phyloP scores from a whole-genome alignment of 2,113 vertebrate species.

The Eurystomus gularis region DNA sequence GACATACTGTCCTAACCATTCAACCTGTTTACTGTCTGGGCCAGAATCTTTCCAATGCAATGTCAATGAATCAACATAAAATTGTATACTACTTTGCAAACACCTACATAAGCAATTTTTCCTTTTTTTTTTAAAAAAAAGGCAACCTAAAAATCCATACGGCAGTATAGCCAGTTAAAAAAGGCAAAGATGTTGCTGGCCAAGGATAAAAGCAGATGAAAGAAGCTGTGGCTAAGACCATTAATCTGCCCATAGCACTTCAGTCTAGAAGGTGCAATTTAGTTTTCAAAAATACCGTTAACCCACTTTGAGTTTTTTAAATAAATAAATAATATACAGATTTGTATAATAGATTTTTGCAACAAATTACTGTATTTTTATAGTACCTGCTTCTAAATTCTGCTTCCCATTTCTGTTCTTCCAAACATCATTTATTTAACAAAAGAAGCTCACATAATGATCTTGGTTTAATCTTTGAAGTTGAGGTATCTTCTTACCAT shows the following conservation, averaged over 20 bases:
- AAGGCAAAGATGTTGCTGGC: not conserved
- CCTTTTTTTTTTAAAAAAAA: not conserved
- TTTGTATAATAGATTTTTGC: not conserved
- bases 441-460: constrained; percentile 47
- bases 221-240: not conserved
- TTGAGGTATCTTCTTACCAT: not conserved
- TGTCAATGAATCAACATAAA: not conserved
- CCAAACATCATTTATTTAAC: constrained; percentile 63
- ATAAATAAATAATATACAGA: not conserved
- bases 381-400: not conserved
- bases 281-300: no score
- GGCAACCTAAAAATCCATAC: not conserved
- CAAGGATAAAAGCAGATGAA: not conserved
- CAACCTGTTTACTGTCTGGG: no score
- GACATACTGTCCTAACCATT: no score
- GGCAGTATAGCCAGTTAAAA: not conserved
- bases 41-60: not conserved
- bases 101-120: not conserved
- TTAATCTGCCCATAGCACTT: not conserved
- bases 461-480: constrained; percentile 47
- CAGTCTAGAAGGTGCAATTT: not conserved
- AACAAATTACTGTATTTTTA: not conserved
- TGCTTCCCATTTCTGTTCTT: not conserved
- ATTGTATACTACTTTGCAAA: not conserved
- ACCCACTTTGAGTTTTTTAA: not conserved